A percentile compares a stretch with the other conserved stretches of the same genome.
Conservation (phyloP, 2,797 vertebrate genomes). For the Onychomys torridus region DNA sequence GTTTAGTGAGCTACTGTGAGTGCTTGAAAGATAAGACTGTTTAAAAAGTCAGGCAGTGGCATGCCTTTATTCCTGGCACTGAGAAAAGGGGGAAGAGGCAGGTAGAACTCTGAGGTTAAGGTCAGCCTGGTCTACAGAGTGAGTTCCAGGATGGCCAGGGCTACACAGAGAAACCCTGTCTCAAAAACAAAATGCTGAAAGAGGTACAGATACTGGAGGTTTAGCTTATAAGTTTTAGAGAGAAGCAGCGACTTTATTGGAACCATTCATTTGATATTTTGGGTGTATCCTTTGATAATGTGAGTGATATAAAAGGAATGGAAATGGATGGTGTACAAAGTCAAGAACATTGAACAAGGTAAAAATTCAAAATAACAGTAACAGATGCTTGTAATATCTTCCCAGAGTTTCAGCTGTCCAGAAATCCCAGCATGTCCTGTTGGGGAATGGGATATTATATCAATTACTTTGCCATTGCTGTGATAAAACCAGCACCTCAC, state of each 20-base stretch:
- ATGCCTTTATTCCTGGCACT: not conserved
- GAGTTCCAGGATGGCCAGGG: not conserved
- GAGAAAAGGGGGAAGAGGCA: not conserved
- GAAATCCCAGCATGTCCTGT: not conserved
- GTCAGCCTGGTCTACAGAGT: not conserved
- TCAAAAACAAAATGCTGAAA: not conserved
- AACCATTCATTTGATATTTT: not conserved
- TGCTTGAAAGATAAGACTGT: not conserved
- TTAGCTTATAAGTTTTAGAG: not conserved
- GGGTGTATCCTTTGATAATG: not conserved
- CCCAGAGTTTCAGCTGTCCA: too few relatives aligned
- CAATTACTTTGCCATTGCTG: not conserved
- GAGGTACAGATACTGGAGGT: not conserved
- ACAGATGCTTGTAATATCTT: not conserved
- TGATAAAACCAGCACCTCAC: not conserved
- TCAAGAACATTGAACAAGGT: too few relatives aligned
- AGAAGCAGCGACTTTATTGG: not conserved
- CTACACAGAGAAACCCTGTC: not conserved
- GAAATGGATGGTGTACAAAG: not conserved
- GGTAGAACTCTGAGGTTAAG: not conserved
- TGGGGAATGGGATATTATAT: not conserved
- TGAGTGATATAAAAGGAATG: not conserved
- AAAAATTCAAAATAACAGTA: not conserved
- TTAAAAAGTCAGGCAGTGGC: not conserved
- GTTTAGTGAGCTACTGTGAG: not conserved